phyloP scores from a whole-genome alignment of 37 sponge, comb jelly and placozoan genomes.

The Bolinopsis microptera region DNA sequence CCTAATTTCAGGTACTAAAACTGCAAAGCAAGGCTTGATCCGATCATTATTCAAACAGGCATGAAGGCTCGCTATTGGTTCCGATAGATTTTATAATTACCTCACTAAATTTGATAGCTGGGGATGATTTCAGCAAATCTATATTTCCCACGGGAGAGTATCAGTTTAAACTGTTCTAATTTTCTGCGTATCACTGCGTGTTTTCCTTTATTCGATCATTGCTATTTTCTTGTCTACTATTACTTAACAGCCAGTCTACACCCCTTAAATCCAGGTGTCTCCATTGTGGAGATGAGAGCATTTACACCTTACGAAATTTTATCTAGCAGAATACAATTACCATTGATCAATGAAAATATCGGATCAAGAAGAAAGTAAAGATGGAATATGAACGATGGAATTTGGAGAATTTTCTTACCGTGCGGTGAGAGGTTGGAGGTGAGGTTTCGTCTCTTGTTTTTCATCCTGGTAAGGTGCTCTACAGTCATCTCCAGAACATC shows the following conservation, averaged over 20 bases:
- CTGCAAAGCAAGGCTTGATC: not conserved
- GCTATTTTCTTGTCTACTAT: not conserved
- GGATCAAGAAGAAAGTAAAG: no score
- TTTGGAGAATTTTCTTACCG: no score
- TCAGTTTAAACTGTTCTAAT: not conserved
- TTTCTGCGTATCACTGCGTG: not conserved
- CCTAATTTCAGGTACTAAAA: not conserved
- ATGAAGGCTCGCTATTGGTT: not conserved
- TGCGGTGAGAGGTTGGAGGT: slow-evolving; percentile 49
- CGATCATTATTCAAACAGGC: not conserved
- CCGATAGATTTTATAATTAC: not conserved
- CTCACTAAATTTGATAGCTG: not conserved
- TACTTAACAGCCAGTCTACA: no score
- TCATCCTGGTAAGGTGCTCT: slow-evolving; percentile 54
- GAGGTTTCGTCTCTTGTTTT: slow-evolving; percentile 53
- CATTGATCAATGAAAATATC: no score
- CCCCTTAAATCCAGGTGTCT: no score
- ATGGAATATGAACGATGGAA: no score
- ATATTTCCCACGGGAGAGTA: slow-evolving; percentile 9
- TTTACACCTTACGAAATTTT: no score
- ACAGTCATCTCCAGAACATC: slow-evolving; percentile 64
- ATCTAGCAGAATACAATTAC: no score
- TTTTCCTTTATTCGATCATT: not conserved
- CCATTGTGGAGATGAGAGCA: no score
- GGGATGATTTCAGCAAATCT: not conserved